Conservation (phyloP, 2,888 invertebrate species). For the Lochmaea crataegi region DNA sequence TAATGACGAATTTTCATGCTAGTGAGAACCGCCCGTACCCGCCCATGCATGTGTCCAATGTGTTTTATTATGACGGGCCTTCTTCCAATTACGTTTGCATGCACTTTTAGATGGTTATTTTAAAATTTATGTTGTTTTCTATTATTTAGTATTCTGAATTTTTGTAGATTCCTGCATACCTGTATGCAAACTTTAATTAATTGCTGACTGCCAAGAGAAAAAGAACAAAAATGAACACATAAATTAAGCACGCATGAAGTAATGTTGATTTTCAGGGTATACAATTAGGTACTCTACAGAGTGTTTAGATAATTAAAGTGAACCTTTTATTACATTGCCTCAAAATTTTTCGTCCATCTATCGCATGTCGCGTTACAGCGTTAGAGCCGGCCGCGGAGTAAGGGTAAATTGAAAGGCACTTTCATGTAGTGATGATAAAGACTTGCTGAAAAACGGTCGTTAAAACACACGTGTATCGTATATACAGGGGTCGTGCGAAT, state of each 20-base stretch:
- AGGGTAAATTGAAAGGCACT: no score
- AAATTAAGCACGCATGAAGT: not conserved
- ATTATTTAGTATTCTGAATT: slow-evolving; percentile 43
- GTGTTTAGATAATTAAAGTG: no score
- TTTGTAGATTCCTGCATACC: slow-evolving; percentile 46
- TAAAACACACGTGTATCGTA: no score
- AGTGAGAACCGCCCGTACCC: not conserved
- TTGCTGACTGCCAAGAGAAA: slow-evolving; percentile 16
- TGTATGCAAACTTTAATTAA: slow-evolving; percentile 31
- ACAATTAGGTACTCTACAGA: no score
- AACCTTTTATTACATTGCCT: no score
- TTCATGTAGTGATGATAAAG: no score
- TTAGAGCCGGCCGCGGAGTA: no score
- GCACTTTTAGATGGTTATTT: slow-evolving; percentile 51
- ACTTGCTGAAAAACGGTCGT: no score
- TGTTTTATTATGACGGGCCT: slow-evolving; percentile 55
- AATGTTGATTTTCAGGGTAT: not conserved
- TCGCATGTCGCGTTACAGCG: no score
- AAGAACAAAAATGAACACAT: slow-evolving; percentile 9
- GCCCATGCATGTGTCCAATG: slow-evolving; percentile 48
- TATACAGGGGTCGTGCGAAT: no score
- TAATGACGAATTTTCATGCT: not conserved
- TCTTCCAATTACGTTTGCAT: slow-evolving; percentile 51
- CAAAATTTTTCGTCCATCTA: no score
- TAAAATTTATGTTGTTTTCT: slow-evolving; percentile 50